A percentile compares a stretch with the other conserved stretches of the same genome.
Conservation (phyloP, 2,113 vertebrate genomes). For the Vulpes vulpes region DNA sequence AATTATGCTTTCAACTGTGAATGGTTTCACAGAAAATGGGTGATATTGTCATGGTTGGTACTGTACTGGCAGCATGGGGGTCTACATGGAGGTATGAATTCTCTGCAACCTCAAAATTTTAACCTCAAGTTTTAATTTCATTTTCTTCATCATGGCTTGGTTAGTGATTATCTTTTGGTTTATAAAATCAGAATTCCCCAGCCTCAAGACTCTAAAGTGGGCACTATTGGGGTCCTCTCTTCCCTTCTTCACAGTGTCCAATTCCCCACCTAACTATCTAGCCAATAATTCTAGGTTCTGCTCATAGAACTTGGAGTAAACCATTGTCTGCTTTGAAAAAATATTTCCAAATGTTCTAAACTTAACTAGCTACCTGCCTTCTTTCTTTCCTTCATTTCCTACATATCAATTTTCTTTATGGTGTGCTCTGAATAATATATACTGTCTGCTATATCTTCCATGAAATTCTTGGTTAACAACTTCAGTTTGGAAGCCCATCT, state of each 20-base stretch:
- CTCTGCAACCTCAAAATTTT: background rate
- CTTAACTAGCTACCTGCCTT: background rate
- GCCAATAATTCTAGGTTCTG: background rate
- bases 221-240: background rate
- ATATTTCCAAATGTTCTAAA: conserved; percentile 3
- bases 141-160: conserved; percentile 14
- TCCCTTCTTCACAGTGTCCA: background rate
- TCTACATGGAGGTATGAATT: background rate
- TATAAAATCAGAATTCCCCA: background rate
- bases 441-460: background rate
- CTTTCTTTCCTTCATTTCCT: background rate
- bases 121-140: background rate
- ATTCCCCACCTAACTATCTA: background rate
- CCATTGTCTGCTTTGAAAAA: background rate
- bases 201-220: background rate
- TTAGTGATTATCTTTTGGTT: background rate
- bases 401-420: background rate
- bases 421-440: background rate
- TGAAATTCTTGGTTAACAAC: background rate
- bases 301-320: background rate
- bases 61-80: background rate
- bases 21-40: conserved; percentile 2
- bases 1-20: conserved; percentile 34
- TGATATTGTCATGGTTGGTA: background rate
- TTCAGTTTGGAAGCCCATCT: background rate